phyloP scores from a whole-genome alignment of 2,888 invertebrate genomes.

The Protophormia terraenovae region DNA sequence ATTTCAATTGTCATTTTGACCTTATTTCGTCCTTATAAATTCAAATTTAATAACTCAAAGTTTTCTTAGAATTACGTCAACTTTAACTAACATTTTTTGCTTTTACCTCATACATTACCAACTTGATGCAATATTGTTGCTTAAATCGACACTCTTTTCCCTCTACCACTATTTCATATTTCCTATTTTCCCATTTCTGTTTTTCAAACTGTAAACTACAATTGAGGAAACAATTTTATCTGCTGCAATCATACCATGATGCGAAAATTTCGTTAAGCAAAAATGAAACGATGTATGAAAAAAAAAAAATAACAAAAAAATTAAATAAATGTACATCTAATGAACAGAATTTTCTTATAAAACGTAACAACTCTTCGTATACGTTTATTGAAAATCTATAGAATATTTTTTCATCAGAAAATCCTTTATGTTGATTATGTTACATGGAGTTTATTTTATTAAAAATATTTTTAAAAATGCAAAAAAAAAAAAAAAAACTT shows the following conservation, averaged over 20 bases:
- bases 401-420: conserved; percentile 70
- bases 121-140: conserved; percentile 13
- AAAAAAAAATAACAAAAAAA: conserved; percentile 49
- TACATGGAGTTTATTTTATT: conserved; percentile 79
- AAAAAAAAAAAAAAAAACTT: background rate
- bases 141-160: background rate
- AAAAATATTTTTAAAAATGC: conserved; percentile 69
- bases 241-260: conserved; percentile 68
- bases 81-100: conserved; percentile 21
- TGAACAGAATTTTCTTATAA: conserved; percentile 69
- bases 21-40: too few relatives aligned
- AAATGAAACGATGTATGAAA: conserved; percentile 47
- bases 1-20: too few relatives aligned
- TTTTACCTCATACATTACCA: background rate
- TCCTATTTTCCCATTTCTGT: background rate
- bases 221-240: conserved; percentile 40
- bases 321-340: conserved; percentile 62
- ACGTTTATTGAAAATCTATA: conserved; percentile 63
- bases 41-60: too few relatives aligned
- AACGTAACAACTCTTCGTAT: conserved; percentile 41
- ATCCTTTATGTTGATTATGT: conserved; percentile 80
- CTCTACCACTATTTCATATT: background rate
- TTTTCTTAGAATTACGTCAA: too few relatives aligned
- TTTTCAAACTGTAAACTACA: conserved; percentile 7
- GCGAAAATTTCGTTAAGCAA: conserved; percentile 76